Base-by-base conservation (phyloP, 2,888 invertebrate species). In the Lysandra bellargus region DNA sequence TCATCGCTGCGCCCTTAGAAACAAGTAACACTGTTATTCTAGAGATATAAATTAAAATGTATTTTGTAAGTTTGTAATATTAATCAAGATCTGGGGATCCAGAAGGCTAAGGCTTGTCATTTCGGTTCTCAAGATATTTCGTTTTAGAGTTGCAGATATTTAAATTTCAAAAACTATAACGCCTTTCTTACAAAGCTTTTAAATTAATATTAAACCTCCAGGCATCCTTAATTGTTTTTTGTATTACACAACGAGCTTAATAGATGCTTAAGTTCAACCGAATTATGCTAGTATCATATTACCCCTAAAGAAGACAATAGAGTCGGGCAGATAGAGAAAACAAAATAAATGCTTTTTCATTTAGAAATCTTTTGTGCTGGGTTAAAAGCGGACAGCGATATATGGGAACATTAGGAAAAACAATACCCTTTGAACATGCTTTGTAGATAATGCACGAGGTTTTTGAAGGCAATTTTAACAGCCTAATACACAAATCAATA, bases 361-460 rank as follows among this genome's bases (percentile, higher is more conserved):
- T 90, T 88, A 87, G 86, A 80, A 86, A 85, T 86, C 89, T 87
- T 89, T 90, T 90, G 88, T 90, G 86, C 44, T 86, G 84, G 86
- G 87, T 87, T 87, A 88, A 89, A 90, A 89, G 87, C 87, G 87
- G 85, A 87, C 85, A 85, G 85, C 88, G 86, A 91, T 91, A 87
- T 90, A 91, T 90, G 88, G 85, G 86, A 88, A 86, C 88, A 90
- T 91, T 91, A 90, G 86, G 86, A 87, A 85, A 90, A 91, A 91
- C 91, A 90, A 91, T 88, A 86, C 81, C 85, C 84, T 86, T 89
- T 90, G 88, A 90, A 82, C 82, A 85, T 83, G 83, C 84, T 78
- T 80, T 85, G 83, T 87, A 85, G 84, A 85, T 86, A 86, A 88
- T 86, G 86, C 88, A 60, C 60, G 79, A 57, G 78, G 76, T 76